Conservation (phyloP, 2,113 vertebrate genomes). For the Petrocephalus zakoni region DNA sequence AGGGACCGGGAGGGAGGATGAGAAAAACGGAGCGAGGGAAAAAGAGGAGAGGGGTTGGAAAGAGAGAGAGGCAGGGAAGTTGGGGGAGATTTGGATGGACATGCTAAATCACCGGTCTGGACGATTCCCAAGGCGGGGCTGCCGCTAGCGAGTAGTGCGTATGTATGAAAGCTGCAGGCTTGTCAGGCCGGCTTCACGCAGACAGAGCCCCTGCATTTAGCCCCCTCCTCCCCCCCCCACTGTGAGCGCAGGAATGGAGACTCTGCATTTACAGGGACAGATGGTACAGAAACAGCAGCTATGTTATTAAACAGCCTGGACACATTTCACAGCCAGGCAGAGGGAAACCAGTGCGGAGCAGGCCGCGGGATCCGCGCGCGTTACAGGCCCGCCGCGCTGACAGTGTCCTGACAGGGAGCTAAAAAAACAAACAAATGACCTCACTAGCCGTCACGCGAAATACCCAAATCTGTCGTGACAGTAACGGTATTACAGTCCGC, state of each 20-base stretch:
- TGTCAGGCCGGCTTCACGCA: background rate
- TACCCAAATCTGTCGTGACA: background rate
- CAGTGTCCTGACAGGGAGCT: background rate
- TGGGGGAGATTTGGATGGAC: background rate
- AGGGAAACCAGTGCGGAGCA: background rate
- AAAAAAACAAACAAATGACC: background rate
- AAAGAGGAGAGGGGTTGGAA: background rate
- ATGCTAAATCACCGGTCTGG: background rate
- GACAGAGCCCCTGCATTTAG: background rate
- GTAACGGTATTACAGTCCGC: background rate
- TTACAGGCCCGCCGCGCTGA: background rate
- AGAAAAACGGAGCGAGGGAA: background rate
- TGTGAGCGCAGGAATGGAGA: background rate
- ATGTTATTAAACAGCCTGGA: slow-evolving; percentile 4
- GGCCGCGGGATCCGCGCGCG: no score
- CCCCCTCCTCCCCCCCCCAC: background rate
- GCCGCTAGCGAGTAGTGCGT: background rate
- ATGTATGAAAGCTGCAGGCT: background rate
- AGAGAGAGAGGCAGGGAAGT: slow-evolving; percentile 22
- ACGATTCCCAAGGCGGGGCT: background rate
- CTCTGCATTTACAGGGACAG: background rate
- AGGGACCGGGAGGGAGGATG: background rate
- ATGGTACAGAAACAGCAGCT: slow-evolving; percentile 13
- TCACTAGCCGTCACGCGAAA: background rate
- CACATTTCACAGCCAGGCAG: background rate